phyloP scores from a whole-genome alignment of 2,797 vertebrate genomes.

The Columba guinea region DNA sequence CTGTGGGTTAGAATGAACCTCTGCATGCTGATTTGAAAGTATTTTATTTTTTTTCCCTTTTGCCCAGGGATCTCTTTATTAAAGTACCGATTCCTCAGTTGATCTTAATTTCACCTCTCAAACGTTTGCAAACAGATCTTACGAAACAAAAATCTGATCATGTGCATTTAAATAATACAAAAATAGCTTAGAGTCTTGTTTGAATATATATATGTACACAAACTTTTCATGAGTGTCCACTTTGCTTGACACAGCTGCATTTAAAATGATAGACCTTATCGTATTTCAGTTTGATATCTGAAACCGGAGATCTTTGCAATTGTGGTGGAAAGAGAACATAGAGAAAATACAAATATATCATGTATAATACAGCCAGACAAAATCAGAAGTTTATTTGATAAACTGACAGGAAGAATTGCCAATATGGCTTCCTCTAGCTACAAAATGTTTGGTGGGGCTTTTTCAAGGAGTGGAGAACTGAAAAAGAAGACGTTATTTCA shows the following conservation, averaged over 20 bases:
- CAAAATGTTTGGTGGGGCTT: neutral
- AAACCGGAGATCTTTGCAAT: neutral
- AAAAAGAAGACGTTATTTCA: constrained; percentile 47
- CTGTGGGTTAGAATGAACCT: neutral
- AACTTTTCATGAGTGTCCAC: neutral
- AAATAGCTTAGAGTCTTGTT: neutral
- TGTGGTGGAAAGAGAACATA: neutral
- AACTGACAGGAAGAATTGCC: constrained; percentile 39
- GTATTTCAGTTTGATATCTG: neutral
- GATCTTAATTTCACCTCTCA: constrained; percentile 6
- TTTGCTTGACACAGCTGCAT: neutral
- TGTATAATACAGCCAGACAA: neutral
- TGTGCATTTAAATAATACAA: neutral
- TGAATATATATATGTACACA: no score
- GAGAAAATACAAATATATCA: neutral
- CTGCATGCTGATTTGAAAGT: neutral
- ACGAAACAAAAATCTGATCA: constrained; percentile 26
- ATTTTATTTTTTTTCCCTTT: neutral
- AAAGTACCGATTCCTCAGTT: neutral
- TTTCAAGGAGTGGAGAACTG: constrained; percentile 28
- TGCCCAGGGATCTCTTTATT: neutral
- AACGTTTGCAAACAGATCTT: constrained; percentile 16
- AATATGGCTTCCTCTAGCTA: constrained; percentile 40
- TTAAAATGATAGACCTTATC: neutral
- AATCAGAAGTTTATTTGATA: constrained; percentile 45